Conservation (phyloP, 1,140 invertebrate genomes). For the Atta cephalotes region DNA sequence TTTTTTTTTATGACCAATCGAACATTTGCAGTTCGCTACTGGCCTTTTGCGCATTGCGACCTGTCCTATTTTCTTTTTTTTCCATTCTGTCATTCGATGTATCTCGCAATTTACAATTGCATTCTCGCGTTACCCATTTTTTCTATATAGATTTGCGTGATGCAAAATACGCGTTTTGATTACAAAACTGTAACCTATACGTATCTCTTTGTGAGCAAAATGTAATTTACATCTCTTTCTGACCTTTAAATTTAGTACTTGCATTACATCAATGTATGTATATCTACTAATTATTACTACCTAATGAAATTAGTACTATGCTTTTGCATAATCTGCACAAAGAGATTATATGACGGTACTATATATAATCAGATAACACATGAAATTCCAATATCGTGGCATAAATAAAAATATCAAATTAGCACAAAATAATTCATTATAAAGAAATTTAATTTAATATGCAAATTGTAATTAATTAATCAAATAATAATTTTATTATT, state of each 20-base stretch:
- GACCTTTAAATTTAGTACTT: conserved; percentile 13
- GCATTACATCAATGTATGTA: not conserved
- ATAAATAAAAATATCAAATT: not conserved
- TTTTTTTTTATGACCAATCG: conserved; percentile 56
- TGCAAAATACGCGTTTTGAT: conserved; percentile 67
- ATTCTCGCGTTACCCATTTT: conserved; percentile 48
- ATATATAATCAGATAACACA: not conserved
- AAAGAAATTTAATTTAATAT: conserved; percentile 4
- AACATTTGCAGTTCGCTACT: conserved; percentile 53
- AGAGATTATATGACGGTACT: not conserved
- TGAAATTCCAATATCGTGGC: not conserved
- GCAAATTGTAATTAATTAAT: not conserved
- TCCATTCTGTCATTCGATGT: conserved; percentile 31
- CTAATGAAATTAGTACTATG: not conserved
- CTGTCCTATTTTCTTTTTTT: conserved; percentile 23
- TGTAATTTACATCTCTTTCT: conserved; percentile 26
- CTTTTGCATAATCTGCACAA: not conserved
- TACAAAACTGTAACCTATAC: conserved; percentile 61
- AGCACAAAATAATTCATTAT: not conserved
- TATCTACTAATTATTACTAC: not conserved
- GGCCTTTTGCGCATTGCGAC: conserved; percentile 44
- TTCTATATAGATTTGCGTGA: conserved; percentile 47
- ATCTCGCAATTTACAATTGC: conserved; percentile 56
- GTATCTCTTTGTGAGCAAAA: conserved; percentile 37
- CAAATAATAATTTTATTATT: not conserved